phyloP scores from a whole-genome alignment of 2,888 invertebrate genomes.

The Chymomyza fuscimana region DNA sequence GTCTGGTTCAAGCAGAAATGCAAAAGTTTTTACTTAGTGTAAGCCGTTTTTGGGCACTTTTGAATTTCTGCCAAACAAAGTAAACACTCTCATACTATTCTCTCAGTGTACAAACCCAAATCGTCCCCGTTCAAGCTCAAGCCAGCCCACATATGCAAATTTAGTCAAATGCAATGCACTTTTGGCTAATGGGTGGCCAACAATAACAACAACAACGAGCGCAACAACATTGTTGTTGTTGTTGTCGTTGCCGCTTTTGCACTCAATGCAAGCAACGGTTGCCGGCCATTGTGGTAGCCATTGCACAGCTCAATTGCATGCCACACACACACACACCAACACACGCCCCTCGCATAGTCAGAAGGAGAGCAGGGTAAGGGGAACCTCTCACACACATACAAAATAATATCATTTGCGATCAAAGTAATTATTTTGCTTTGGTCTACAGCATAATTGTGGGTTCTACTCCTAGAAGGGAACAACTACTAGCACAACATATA shows the following conservation, averaged over 20 bases:
- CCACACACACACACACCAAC: constrained; percentile 17
- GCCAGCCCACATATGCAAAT: constrained; percentile 60
- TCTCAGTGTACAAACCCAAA: background rate
- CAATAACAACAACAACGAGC: background rate
- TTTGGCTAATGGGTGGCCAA: constrained; percentile 62
- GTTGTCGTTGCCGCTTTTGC: constrained; percentile 8
- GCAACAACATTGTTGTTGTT: constrained; percentile 35
- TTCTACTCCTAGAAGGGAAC: constrained; percentile 30
- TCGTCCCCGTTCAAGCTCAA: background rate
- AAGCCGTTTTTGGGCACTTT: no score
- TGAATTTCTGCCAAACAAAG: no score
- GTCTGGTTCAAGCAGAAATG: no score
- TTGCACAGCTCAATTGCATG: constrained; percentile 67
- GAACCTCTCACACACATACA: constrained; percentile 39
- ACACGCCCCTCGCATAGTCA: background rate
- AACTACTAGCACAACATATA: background rate
- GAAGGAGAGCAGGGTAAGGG: no score
- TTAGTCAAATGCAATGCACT: constrained; percentile 69
- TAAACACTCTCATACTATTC: background rate
- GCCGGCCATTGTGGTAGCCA: constrained; percentile 37
- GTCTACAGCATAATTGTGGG: constrained; percentile 73
- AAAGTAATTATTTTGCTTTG: constrained; percentile 75
- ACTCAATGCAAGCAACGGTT: constrained; percentile 8
- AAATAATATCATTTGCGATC: constrained; percentile 75
- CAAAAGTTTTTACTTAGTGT: no score